phyloP scores from a whole-genome alignment of 2,113 vertebrate species.

The Coptodon rendalli region DNA sequence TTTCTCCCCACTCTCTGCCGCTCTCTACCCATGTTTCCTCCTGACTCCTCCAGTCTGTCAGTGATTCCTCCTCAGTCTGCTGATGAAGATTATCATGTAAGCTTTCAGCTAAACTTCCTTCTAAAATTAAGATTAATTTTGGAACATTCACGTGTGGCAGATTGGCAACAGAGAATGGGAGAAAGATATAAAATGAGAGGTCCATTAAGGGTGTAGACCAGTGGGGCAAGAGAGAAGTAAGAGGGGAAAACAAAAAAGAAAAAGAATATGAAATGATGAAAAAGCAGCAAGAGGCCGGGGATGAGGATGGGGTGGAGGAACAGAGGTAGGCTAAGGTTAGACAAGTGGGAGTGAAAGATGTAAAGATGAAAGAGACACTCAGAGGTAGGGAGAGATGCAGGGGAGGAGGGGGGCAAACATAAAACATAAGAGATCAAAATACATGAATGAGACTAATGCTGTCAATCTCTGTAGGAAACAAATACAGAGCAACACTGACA shows the following conservation, averaged over 20 bases:
- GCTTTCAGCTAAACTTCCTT: neutral
- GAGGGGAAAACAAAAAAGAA: neutral
- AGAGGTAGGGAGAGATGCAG: neutral
- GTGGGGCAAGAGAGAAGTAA: neutral
- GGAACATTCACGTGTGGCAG: neutral
- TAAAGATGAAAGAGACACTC: neutral
- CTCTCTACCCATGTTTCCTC: neutral
- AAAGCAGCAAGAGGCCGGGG: rapidly evolving
- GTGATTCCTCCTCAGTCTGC: neutral
- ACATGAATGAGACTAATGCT: neutral
- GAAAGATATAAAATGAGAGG: neutral
- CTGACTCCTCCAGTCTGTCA: neutral
- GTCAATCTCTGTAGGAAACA: too few species aligned
- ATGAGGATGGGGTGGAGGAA: neutral
- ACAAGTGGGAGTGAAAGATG: neutral
- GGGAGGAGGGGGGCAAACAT: neutral
- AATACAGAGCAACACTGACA: neutral
- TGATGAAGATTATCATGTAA: neutral
- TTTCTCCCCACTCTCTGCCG: too few species aligned
- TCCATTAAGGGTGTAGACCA: rapidly evolving
- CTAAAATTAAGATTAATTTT: neutral
- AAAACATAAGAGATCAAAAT: neutral
- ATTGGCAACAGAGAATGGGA: neutral
- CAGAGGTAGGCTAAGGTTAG: neutral
- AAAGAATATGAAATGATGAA: neutral